Percentiles rank a stretch among this genome's conserved stretches.
Conservation (phyloP, 2,797 vertebrate species). For the Schizopygopsis pylzovi region DNA sequence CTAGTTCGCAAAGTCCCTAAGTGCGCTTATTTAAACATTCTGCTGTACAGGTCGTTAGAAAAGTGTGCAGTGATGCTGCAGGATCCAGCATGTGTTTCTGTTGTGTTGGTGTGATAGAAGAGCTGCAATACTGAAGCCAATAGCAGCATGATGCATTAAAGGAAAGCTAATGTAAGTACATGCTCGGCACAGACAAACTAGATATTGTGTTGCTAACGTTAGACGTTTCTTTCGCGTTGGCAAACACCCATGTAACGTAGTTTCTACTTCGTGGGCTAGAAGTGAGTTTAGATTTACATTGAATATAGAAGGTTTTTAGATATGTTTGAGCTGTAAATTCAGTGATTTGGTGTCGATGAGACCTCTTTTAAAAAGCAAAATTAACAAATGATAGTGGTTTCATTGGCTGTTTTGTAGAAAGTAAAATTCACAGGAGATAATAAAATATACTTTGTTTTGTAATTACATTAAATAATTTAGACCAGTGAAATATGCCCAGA, state of each 20-base stretch:
- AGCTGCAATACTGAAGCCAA: not conserved
- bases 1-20: not conserved
- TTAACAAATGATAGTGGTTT: not conserved
- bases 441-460: not conserved
- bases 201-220: not conserved
- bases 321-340: not conserved
- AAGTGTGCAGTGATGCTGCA: not conserved
- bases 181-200: not conserved
- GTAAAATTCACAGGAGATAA: not conserved
- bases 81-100: constrained; percentile 28
- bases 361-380: not conserved
- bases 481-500: not conserved
- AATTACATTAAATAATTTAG: not conserved
- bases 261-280: not conserved
- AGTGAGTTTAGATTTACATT: not conserved
- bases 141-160: not conserved
- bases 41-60: not conserved
- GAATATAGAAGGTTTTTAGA: not conserved
- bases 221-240: not conserved
- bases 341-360: not conserved
- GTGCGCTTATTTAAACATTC: constrained; percentile 62
- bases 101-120: constrained; percentile 59
- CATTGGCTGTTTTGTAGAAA: not conserved
- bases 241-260: too few relatives aligned
- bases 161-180: not conserved